A percentile compares a stretch with the other conserved stretches of the same genome.
Conservation (phyloP, 1,140 invertebrate genomes). For the Saxidomus purpurata region DNA sequence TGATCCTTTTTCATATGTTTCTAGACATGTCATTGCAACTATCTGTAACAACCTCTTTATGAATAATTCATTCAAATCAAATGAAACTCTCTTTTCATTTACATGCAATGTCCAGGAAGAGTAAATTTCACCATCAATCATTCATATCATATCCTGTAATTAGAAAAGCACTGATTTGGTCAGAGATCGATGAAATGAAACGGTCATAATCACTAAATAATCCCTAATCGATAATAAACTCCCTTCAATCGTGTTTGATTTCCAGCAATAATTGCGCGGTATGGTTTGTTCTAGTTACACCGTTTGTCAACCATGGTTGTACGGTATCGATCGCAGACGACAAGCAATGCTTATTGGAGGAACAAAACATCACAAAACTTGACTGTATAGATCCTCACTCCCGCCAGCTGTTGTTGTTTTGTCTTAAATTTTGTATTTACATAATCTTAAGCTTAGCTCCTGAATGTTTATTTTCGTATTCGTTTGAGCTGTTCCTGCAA, state of each 20-base stretch:
- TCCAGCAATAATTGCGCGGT: neutral
- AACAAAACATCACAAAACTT: neutral
- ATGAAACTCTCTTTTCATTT: neutral
- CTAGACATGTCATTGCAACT: too few relatives aligned
- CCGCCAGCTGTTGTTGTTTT: neutral
- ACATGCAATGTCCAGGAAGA: neutral
- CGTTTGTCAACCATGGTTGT: slow-evolving; percentile 7
- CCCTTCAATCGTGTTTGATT: neutral
- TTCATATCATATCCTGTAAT: slow-evolving; percentile 3
- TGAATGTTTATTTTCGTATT: neutral
- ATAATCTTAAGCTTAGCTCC: neutral
- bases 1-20: too few relatives aligned
- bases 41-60: neutral
- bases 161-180: neutral
- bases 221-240: slow-evolving; percentile 12
- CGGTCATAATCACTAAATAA: neutral
- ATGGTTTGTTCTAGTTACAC: neutral
- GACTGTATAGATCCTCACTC: neutral
- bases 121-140: neutral
- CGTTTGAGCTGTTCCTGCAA: neutral
- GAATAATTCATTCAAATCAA: neutral
- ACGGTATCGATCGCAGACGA: neutral
- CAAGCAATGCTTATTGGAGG: neutral
- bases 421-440: neutral
- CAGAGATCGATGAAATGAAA: neutral